These are phyloP conservation scores for Harpagus bidentatus DNA, from an alignment of 2,113 vertebrate genomes.

Conservation along the genomic window DNA sequence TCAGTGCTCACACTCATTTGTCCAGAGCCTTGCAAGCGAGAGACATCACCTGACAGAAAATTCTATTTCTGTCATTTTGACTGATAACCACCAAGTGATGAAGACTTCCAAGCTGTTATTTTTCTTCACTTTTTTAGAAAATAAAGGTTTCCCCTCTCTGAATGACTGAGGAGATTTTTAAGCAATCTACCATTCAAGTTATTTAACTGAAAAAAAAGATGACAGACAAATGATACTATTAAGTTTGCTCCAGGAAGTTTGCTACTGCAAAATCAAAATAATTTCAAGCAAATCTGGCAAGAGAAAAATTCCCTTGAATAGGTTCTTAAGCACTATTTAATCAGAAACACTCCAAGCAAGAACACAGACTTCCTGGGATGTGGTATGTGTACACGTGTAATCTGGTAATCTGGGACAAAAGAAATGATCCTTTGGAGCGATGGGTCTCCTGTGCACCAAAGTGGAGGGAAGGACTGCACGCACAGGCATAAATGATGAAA, in stretches of 20 bases:
- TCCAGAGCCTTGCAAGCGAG: neutral
- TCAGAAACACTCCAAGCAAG: neutral
- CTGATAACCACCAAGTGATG: neutral
- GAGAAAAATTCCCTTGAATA: neutral
- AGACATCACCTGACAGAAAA: neutral
- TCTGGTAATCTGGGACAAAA: neutral
- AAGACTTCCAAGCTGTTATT: neutral
- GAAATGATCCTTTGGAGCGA: neutral
- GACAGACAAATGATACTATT: neutral
- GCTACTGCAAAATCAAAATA: neutral
- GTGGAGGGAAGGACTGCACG: neutral
- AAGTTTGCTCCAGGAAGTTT: neutral
- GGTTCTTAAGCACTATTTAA: neutral
- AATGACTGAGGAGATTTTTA: neutral
- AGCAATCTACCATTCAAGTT: neutral
- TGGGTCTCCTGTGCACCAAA: neutral
- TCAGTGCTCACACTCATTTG: neutral
- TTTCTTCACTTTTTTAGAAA: neutral
- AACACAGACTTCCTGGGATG: neutral
- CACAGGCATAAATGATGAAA: neutral
- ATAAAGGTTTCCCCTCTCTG: neutral
- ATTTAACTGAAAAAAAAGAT: neutral
- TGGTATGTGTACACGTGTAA: neutral
- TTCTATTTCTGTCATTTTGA: conserved; percentile 3
- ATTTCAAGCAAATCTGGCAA: neutral